Conservation (phyloP, 2,888 invertebrate species). For the Cheilosia impressa region DNA sequence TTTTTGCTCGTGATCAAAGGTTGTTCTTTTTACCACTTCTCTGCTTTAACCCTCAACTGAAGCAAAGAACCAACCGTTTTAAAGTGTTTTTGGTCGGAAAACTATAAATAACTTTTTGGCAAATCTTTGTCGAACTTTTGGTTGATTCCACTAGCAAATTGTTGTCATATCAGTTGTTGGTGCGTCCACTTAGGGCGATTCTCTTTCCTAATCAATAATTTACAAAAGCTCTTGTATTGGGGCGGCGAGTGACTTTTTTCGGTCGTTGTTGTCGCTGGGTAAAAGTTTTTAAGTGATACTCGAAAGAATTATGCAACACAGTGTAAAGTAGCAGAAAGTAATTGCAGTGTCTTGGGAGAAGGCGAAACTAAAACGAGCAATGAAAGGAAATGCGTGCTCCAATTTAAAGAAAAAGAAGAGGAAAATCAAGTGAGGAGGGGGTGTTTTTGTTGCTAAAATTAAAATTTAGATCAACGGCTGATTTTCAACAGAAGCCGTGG, state of each 20-base stretch:
- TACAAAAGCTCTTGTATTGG: constrained; percentile 8
- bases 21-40: constrained; percentile 1
- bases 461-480: neutral
- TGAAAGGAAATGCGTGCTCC: constrained; percentile 26
- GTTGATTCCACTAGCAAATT: constrained; percentile 1
- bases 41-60: neutral
- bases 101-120: constrained; percentile 40
- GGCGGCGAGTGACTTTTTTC: constrained; percentile 7
- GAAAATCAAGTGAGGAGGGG: constrained; percentile 15
- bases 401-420: constrained; percentile 40
- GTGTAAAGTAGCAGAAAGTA: neutral
- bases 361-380: neutral
- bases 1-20: neutral
- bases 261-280: neutral
- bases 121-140: constrained; percentile 23
- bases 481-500: neutral
- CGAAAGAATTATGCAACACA: constrained; percentile 10
- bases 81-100: constrained; percentile 5
- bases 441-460: neutral
- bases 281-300: constrained; percentile 9
- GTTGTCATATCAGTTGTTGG: constrained; percentile 12
- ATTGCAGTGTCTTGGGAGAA: neutral
- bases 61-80: constrained; percentile 7
- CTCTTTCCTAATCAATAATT: constrained; percentile 41
- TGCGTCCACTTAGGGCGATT: constrained; percentile 14